Conservation (phyloP, 2,888 invertebrate genomes). For the Reticulitermes lucifugus region DNA sequence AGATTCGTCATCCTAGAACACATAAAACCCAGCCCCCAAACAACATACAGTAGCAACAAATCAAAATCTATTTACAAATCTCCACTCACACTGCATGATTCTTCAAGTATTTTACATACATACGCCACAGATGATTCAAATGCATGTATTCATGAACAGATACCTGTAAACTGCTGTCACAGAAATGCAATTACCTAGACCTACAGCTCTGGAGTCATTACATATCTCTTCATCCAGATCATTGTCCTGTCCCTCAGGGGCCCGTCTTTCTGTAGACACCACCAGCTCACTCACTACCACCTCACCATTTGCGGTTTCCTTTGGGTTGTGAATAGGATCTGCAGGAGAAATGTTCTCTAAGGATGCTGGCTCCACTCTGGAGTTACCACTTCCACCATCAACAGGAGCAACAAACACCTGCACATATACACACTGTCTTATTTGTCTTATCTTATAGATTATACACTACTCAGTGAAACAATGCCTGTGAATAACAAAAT, state of each 20-base stretch:
- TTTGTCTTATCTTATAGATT: no score
- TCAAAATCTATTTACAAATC: no score
- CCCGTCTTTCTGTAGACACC: conserved; percentile 65
- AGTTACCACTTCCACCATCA: background rate
- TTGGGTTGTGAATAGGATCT: background rate
- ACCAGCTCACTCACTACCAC: conserved; percentile 34
- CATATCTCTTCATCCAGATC: conserved; percentile 70
- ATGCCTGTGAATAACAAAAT: no score
- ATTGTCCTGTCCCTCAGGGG: conserved; percentile 87
- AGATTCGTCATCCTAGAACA: no score
- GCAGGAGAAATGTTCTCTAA: background rate
- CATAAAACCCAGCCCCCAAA: no score
- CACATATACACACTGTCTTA: background rate
- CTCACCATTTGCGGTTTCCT: conserved; percentile 37
- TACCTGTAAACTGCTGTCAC: no score
- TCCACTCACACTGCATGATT: no score
- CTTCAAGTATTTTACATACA: no score
- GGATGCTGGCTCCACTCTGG: background rate
- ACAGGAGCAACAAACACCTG: conserved; percentile 44
- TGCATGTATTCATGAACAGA: no score
- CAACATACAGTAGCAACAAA: no score
- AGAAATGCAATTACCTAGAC: conserved; percentile 38
- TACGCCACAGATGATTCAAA: no score
- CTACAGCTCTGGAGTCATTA: conserved; percentile 43
- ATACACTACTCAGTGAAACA: no score